Percentiles rank a stretch among this genome's conserved stretches.
These are phyloP conservation scores for Ferrisia virgata DNA, from an alignment of 2,888 invertebrate species.

Conservation along the genomic window DNA sequence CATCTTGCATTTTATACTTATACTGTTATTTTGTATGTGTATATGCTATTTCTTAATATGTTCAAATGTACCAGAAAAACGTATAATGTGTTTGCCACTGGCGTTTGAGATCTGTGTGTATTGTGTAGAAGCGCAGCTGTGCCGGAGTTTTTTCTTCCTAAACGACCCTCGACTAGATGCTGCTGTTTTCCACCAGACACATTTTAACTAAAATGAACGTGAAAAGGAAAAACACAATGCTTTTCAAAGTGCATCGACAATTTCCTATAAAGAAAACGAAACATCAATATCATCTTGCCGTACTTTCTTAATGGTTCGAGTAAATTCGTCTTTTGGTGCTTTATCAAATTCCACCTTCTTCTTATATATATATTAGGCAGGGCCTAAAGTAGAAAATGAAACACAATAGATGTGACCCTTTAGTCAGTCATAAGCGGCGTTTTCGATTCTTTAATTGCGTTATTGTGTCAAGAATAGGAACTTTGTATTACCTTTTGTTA, in stretches of 20 bases:
- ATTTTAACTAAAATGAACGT: not conserved
- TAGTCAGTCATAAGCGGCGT: not conserved
- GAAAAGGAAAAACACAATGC: not conserved
- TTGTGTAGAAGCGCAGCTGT: not conserved
- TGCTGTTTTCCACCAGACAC: not conserved
- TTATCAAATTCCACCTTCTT: not conserved
- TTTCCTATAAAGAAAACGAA: not conserved
- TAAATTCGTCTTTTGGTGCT: not conserved
- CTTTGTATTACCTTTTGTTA: not conserved
- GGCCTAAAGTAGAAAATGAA: not conserved
- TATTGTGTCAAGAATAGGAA: not conserved
- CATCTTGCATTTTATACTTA: not conserved
- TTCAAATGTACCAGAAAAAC: not conserved
- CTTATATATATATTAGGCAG: not conserved
- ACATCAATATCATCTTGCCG: not conserved
- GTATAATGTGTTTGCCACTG: not conserved
- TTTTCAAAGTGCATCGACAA: not conserved
- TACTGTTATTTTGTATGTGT: not conserved
- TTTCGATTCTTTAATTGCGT: constrained; percentile 1
- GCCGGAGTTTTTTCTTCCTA: not conserved
- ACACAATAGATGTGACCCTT: not conserved
- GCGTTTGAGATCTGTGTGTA: not conserved
- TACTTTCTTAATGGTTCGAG: not conserved
- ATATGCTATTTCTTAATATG: not conserved
- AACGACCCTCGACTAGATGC: not conserved